These are phyloP conservation scores for Naja naja DNA, from an alignment of 2,113 vertebrate genomes.

Conservation along the genomic window DNA sequence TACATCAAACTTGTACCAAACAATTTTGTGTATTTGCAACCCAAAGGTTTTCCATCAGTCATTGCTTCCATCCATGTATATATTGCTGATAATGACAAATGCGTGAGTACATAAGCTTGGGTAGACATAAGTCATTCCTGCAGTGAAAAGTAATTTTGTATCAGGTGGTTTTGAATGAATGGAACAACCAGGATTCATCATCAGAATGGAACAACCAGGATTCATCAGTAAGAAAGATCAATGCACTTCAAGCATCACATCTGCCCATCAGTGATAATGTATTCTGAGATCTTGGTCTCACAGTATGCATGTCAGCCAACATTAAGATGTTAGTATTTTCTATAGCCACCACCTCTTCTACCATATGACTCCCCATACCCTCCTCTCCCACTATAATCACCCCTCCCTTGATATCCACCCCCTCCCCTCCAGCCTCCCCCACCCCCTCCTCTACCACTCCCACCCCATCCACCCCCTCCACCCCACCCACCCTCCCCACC, in stretches of 20 bases:
- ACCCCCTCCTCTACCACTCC: slow-evolving; percentile 37
- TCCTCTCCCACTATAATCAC: slow-evolving; percentile 62
- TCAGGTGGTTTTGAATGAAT: slow-evolving; percentile 29
- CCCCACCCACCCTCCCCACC: slow-evolving; percentile 43
- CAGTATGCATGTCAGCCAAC: slow-evolving; percentile 50
- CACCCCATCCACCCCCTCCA: slow-evolving; percentile 8
- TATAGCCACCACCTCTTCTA: slow-evolving; percentile 63
- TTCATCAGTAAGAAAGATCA: slow-evolving; percentile 45
- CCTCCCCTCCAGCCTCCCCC: slow-evolving; percentile 41
- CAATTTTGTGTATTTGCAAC: not conserved
- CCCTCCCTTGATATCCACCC: slow-evolving; percentile 46
- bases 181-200: too few relatives aligned
- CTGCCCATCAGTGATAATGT: slow-evolving; percentile 44
- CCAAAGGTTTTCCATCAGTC: not conserved
- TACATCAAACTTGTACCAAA: not conserved
- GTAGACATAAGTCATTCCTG: not conserved
- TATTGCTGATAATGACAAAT: slow-evolving; percentile 12
- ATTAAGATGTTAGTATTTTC: slow-evolving; percentile 62
- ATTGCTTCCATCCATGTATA: not conserved
- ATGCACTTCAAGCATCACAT: slow-evolving; percentile 50
- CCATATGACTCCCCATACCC: slow-evolving; percentile 65
- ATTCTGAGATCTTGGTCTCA: slow-evolving; percentile 34
- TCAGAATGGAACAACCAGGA: slow-evolving; percentile 34
- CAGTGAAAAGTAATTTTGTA: slow-evolving; percentile 3
- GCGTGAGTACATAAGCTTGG: not conserved